Evolutionary conservation across 2,113 vertebrate species (phyloP), one percentile per base, ranked within the genome.

Genomic region (Camelus dromedarius): DNA sequence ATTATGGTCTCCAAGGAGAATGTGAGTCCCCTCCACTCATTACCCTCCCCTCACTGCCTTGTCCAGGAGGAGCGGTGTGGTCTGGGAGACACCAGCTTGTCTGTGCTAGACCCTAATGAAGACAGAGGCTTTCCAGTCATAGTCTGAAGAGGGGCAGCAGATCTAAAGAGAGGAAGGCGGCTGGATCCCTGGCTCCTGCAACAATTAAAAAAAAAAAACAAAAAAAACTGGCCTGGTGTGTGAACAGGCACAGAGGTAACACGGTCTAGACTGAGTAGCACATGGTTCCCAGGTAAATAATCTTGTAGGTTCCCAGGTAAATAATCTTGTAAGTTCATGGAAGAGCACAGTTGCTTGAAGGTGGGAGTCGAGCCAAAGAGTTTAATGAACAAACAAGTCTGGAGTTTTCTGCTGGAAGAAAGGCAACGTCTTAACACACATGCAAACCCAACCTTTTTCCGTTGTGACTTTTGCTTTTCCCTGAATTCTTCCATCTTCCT

Each of bases 401-500:
- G 18, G 18, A 16, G 22, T 82, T 73, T 77, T 77, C 80, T 69
- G 8, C n/a, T 64, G 22, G 14, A 60, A 38, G 66, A 77, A 85
- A 50, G 22, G n/a, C 35, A 38, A 84, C 12, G 35, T 20, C 3
- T 70, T 70, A 50, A 76, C 14, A 85, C 32, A 62, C 4, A 28
- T 2, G 10, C 6, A 56, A 82, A 60, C 24, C 96, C 20, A 54
- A 99, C 99, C 99, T 99, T 99, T 70, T 99, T 99, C 79, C 98
- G 98, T 16, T 98, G 98, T 35, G 99, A 98, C 92, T 99, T 99
- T 93, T 99, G 99, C 93, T 98, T 99, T 97, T 99, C 99, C 97
- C 99, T 98, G 98, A 99, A 99, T 15, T 99, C 99, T 66, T 99
- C 99, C 98, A 99, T 98, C 96, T 99, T 99, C 96, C 98, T 99